These are phyloP conservation scores for Meloidogyne chitwoodi DNA, from an alignment of 1,140 invertebrate species.

Conservation along the genomic window DNA sequence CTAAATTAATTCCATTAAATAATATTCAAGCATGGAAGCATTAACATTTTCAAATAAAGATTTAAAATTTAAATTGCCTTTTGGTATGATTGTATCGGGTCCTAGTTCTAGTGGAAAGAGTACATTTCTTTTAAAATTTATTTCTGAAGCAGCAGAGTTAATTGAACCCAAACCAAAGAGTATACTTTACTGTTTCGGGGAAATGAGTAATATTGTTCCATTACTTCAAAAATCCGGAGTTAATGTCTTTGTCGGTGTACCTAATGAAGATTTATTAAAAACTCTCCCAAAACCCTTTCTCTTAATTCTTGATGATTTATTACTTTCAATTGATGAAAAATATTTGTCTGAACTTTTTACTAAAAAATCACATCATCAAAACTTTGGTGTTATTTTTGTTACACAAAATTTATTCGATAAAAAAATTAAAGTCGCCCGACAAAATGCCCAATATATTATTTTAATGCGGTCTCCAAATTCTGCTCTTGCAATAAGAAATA, in stretches of 20 bases:
- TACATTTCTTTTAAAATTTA: background rate
- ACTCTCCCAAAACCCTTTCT: background rate
- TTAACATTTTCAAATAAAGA: slow-evolving; percentile 1
- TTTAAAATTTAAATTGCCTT: slow-evolving; percentile 11
- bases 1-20: background rate
- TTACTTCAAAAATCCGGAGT: slow-evolving; percentile 2
- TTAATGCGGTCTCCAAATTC: slow-evolving; percentile 10
- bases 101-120: slow-evolving; percentile 6
- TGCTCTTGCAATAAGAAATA: background rate
- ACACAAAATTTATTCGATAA: slow-evolving; percentile 11
- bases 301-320: slow-evolving; percentile 8
- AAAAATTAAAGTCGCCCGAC: background rate
- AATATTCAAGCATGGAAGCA: background rate
- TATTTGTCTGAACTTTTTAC: slow-evolving; percentile 14
- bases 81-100: slow-evolving; percentile 13
- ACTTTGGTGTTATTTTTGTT: background rate
- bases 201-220: slow-evolving; percentile 12
- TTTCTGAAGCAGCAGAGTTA: background rate
- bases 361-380: slow-evolving; percentile 11
- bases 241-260: slow-evolving; percentile 2
- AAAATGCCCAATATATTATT: slow-evolving; percentile 5
- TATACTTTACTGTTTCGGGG: slow-evolving; percentile 16
- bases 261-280: background rate
- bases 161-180: background rate
- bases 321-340: slow-evolving; percentile 1